Evolutionary conservation across 1,140 invertebrate genomes (phyloP).

Genomic region (Zaprionus inermis): DNA sequence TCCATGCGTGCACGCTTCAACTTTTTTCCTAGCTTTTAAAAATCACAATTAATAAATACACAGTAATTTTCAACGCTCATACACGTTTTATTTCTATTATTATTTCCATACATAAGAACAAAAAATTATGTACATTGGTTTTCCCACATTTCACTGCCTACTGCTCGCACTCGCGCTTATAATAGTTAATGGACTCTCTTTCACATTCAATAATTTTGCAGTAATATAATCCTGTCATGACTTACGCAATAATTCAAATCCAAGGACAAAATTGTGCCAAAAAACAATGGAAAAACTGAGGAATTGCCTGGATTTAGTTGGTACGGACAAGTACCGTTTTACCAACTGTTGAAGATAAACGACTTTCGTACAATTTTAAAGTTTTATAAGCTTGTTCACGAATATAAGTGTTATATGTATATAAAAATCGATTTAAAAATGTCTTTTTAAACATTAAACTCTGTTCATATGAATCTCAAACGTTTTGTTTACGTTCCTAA

Average conservation of each 20-base stretch:
- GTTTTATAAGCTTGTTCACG: constrained; percentile 37
- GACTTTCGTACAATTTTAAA: constrained; percentile 37
- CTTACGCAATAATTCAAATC: constrained; percentile 30
- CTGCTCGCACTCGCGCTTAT: constrained; percentile 30
- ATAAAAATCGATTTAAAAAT: constrained; percentile 49
- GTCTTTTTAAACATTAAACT: constrained; percentile 45
- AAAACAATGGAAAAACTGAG: constrained; percentile 10
- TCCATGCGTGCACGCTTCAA: too few species aligned
- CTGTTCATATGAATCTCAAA: constrained; percentile 57
- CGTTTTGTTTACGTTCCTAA: constrained; percentile 13
- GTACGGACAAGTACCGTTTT: constrained; percentile 1
- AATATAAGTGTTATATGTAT: constrained; percentile 30
- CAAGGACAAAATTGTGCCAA: constrained; percentile 2
- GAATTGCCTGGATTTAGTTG: constrained; percentile 14
- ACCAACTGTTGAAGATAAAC: constrained; percentile 36
- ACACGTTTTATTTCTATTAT: constrained; percentile 75
- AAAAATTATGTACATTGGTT: constrained; percentile 69
- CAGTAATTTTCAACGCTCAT: constrained; percentile 60
- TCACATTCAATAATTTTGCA: constrained; percentile 20
- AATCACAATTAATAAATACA: constrained; percentile 13
- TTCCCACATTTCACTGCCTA: constrained; percentile 9
- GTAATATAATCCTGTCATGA: background rate
- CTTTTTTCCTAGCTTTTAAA: too few species aligned
- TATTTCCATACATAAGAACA: constrained; percentile 72
- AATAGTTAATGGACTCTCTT: constrained; percentile 36